phyloP scores from a whole-genome alignment of 2,888 invertebrate genomes.

The Apamea monoglypha region DNA sequence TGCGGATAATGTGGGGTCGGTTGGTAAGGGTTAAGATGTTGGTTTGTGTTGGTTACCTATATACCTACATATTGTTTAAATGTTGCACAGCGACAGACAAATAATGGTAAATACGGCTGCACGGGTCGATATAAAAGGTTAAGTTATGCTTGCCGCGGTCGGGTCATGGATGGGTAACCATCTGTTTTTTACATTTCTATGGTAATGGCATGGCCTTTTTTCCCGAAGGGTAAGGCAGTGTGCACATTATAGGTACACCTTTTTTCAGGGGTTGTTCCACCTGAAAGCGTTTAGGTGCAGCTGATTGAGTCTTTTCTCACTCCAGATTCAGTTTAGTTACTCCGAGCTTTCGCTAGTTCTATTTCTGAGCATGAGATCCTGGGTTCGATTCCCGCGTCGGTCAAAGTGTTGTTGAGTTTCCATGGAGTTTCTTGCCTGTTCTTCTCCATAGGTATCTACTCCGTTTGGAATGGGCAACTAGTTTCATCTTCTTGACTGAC shows the following conservation, averaged over 20 bases:
- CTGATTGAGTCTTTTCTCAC: not conserved
- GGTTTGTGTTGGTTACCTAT: not conserved
- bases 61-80: not conserved
- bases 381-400: too few relatives aligned
- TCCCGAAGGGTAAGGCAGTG: not conserved
- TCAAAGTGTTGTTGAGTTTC: too few relatives aligned
- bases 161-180: not conserved
- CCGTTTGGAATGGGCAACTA: too few relatives aligned
- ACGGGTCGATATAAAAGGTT: not conserved
- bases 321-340: not conserved
- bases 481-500: too few relatives aligned
- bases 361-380: not conserved
- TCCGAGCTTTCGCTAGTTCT: too few relatives aligned
- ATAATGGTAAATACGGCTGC: not conserved
- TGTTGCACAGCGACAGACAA: not conserved
- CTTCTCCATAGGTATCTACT: too few relatives aligned
- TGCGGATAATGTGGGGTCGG: constrained; percentile 37
- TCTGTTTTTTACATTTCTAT: not conserved
- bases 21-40: constrained; percentile 52
- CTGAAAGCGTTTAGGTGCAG: not conserved
- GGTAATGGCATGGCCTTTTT: not conserved
- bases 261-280: too few relatives aligned
- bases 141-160: not conserved
- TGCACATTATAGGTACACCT: not conserved
- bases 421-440: too few relatives aligned